phyloP scores from a whole-genome alignment of 1,140 invertebrate genomes.

The Sesamia nonagrioides region DNA sequence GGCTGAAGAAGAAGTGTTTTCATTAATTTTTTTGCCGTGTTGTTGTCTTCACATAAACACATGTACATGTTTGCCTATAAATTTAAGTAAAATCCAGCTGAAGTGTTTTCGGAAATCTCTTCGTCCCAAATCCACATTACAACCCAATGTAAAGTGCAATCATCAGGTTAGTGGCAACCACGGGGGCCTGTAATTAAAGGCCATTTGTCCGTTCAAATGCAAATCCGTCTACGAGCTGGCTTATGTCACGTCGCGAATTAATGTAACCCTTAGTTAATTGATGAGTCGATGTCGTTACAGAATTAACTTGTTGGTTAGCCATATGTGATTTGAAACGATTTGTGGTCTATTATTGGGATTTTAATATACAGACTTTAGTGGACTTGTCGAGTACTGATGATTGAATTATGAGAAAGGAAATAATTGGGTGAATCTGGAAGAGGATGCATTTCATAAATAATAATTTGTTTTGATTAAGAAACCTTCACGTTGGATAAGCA shows the following conservation, averaged over 20 bases:
- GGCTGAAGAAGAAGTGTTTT: no score
- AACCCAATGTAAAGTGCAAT: not conserved
- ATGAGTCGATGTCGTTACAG: conserved; percentile 22
- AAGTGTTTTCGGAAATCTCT: not conserved
- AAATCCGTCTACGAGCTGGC: conserved; percentile 31
- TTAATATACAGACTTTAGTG: not conserved
- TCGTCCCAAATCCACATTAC: not conserved
- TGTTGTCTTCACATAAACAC: no score
- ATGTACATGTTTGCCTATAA: no score
- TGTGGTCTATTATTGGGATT: not conserved
- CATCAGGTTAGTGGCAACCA: conserved; percentile 11
- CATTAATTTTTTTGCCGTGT: no score
- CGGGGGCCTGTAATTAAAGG: conserved; percentile 32
- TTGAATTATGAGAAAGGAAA: no score
- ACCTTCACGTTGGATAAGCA: no score
- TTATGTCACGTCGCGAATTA: conserved; percentile 40
- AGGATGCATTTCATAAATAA: no score
- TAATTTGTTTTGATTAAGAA: no score
- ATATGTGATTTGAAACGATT: conserved; percentile 15
- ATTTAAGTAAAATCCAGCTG: no score
- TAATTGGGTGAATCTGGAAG: no score
- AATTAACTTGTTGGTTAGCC: conserved; percentile 35
- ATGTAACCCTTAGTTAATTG: conserved; percentile 32
- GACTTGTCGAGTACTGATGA: no score
- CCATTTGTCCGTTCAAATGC: conserved; percentile 30